Percentiles rank a stretch among this genome's conserved stretches.
Conservation (phyloP, 2,113 vertebrate genomes). For the Eulemur macaco region DNA sequence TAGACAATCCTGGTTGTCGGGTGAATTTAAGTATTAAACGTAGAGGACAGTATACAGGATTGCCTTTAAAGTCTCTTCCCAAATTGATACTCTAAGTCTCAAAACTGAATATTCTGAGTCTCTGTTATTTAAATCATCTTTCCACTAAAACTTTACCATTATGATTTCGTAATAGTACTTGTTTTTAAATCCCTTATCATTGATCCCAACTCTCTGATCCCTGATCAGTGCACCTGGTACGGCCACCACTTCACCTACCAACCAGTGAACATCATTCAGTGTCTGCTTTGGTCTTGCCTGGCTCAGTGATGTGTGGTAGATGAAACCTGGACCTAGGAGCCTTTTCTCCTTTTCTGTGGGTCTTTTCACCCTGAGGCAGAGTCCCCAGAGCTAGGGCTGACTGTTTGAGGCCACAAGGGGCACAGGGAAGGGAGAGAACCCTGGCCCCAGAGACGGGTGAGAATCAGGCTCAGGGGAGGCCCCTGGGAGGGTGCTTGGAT, state of each 20-base stretch:
- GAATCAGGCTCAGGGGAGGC: background rate
- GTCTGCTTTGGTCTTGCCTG: background rate
- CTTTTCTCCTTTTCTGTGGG: background rate
- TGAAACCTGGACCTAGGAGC: background rate
- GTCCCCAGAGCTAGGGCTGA: background rate
- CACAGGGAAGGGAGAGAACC: background rate
- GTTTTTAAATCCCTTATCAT: background rate
- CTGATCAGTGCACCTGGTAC: rapidly evolving
- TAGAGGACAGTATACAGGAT: background rate
- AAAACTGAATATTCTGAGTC: background rate
- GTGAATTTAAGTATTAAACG: background rate
- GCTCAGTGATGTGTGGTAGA: background rate
- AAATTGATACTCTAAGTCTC: background rate
- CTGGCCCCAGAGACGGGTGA: background rate
- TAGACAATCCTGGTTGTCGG: background rate
- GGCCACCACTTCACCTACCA: background rate
- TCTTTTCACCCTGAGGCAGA: background rate
- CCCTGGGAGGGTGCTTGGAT: background rate
- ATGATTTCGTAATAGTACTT: background rate
- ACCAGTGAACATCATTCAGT: background rate
- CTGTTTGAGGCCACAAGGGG: background rate
- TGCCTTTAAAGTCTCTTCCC: background rate
- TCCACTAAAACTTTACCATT: background rate
- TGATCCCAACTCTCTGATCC: background rate
- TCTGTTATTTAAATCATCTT: background rate